phyloP scores from a whole-genome alignment of 2,113 vertebrate species.

The Chaenogobius annularis region DNA sequence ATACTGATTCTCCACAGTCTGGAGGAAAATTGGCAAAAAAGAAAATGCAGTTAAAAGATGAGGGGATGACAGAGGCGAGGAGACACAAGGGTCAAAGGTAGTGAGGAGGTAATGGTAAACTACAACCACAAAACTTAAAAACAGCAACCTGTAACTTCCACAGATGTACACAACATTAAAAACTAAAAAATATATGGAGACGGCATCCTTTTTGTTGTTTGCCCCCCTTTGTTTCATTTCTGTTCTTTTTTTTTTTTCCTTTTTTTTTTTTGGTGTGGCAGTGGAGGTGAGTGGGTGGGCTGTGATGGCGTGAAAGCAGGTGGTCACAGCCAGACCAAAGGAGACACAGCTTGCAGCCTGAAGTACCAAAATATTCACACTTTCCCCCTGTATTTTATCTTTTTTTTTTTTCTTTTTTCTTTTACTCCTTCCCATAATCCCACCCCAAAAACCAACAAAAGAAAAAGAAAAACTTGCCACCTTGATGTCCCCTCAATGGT shows the following conservation, averaged over 20 bases:
- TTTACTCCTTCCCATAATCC: not conserved
- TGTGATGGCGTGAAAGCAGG: slow-evolving; percentile 70
- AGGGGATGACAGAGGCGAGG: slow-evolving; percentile 27
- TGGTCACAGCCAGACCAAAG: slow-evolving; percentile 81
- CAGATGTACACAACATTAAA: slow-evolving; percentile 62
- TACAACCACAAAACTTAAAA: slow-evolving; percentile 62
- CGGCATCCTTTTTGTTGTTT: slow-evolving; percentile 33
- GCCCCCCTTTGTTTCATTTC: slow-evolving; percentile 6
- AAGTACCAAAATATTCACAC: slow-evolving; percentile 71
- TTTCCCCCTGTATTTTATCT: not conserved
- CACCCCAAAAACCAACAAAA: slow-evolving; percentile 31
- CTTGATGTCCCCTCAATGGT: slow-evolving; percentile 43
- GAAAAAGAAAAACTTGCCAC: slow-evolving; percentile 59
- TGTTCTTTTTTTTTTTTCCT: slow-evolving; percentile 5
- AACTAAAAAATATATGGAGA: slow-evolving; percentile 27
- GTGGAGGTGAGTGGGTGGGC: slow-evolving; percentile 63
- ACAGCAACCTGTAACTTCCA: slow-evolving; percentile 64
- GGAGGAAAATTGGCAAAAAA: slow-evolving; percentile 10
- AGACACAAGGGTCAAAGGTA: slow-evolving; percentile 23
- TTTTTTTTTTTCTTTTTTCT: not conserved
- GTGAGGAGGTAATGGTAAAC: slow-evolving; percentile 49
- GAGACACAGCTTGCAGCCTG: slow-evolving; percentile 83
- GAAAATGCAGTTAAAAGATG: slow-evolving; percentile 18
- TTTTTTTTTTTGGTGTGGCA: slow-evolving; percentile 35
- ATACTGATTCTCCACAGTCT: slow-evolving; percentile 33